Conservation (phyloP, 2,113 vertebrate species). For the Microtus ochrogaster region DNA sequence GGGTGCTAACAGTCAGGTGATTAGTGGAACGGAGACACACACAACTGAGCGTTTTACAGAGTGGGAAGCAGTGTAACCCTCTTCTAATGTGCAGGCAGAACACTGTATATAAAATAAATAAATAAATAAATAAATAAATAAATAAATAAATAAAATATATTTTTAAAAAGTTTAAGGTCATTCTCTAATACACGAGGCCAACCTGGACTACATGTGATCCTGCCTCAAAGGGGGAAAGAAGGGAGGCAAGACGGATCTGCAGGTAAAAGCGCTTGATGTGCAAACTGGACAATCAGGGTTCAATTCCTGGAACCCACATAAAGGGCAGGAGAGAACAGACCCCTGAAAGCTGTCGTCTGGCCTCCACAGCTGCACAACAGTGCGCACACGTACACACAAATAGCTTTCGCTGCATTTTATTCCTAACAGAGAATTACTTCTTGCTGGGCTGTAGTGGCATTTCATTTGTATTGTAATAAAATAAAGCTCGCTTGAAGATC, state of each 20-base stretch:
- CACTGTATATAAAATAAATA: too few species aligned
- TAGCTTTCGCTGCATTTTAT: not conserved
- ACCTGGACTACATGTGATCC: not conserved
- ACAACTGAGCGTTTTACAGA: not conserved
- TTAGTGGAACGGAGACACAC: constrained; percentile 5
- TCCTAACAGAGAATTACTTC: not conserved
- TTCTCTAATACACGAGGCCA: not conserved
- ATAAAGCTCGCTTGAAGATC: too few species aligned
- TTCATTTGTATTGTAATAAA: too few species aligned
- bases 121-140: too few species aligned
- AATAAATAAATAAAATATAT: too few species aligned
- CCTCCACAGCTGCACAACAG: not conserved
- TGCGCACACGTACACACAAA: not conserved
- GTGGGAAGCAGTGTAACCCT: too few species aligned
- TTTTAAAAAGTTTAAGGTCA: not conserved
- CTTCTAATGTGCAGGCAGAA: too few species aligned
- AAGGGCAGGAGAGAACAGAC: not conserved
- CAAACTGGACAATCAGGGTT: not conserved
- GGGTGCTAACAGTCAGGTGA: not conserved
- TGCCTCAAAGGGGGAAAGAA: not conserved
- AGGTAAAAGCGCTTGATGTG: not conserved
- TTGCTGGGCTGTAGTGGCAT: not conserved
- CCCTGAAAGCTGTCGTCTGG: not conserved
- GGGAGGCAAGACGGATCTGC: not conserved
- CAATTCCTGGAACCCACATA: not conserved